A percentile compares a stretch with the other conserved stretches of the same genome.
Evolutionary conservation across 2,113 vertebrate species (phyloP).

Genomic region (Cyphomyrus discorhynchus): DNA sequence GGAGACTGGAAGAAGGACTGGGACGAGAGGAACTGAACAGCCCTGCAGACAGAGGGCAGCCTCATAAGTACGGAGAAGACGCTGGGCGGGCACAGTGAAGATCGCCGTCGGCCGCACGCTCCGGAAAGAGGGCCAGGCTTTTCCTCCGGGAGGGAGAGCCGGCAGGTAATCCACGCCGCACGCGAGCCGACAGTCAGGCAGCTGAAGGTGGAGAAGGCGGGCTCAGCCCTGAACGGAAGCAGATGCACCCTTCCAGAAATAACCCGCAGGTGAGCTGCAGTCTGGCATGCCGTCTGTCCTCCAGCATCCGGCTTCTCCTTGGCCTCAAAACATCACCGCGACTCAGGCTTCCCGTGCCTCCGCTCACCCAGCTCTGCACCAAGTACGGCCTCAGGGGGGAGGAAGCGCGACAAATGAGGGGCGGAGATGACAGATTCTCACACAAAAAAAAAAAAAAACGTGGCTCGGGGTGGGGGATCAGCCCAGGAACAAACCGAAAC

Average conservation of each 20-base stretch:
- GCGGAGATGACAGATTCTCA: neutral
- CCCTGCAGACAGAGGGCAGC: neutral
- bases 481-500: neutral
- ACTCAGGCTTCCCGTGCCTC: neutral
- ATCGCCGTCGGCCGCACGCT: neutral
- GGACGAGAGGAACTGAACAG: neutral
- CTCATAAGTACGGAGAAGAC: neutral
- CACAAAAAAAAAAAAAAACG: neutral
- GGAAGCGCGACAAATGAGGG: neutral
- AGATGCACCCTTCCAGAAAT: neutral
- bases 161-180: neutral
- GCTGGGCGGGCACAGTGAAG: neutral
- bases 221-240: neutral
- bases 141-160: neutral
- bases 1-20: neutral
- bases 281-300: constrained; percentile 9
- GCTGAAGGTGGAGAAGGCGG: neutral
- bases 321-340: constrained; percentile 24
- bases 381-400: neutral
- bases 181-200: neutral
- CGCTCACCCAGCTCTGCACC: neutral
- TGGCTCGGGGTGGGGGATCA: neutral
- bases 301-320: constrained; percentile 23
- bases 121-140: neutral
- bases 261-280: neutral